Percentiles rank a stretch among this genome's conserved stretches.
Evolutionary conservation across 1,140 invertebrate species (phyloP).

Genomic region (Rhopalosiphum maidis): DNA sequence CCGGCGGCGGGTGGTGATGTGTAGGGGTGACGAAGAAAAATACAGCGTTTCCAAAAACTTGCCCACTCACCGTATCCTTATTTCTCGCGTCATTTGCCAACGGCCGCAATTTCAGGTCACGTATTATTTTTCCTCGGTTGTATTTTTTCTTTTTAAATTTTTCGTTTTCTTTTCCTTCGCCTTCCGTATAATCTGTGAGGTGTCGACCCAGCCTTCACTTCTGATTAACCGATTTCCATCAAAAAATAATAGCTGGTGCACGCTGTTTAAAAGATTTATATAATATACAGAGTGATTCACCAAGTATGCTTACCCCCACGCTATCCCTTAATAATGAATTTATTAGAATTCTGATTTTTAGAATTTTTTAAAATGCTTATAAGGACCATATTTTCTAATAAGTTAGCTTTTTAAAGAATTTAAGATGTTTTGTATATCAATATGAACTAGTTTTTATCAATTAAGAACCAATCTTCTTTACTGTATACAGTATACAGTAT

Average conservation of each 20-base stretch:
- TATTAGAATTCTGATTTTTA: not conserved
- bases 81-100: slow-evolving; percentile 56
- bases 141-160: not conserved
- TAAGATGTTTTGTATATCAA: no score
- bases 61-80: slow-evolving; percentile 54
- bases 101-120: slow-evolving; percentile 52
- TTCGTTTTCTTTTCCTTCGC: not conserved
- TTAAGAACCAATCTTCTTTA: no score
- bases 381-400: no score
- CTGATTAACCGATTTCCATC: slow-evolving; percentile 51
- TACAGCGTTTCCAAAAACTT: slow-evolving; percentile 48
- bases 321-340: not conserved
- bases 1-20: not conserved
- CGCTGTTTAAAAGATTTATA: slow-evolving; percentile 2
- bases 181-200: not conserved
- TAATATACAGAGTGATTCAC: not conserved
- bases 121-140: slow-evolving; percentile 32
- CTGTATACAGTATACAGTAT: no score
- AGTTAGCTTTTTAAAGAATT: no score
- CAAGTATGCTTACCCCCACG: not conserved
- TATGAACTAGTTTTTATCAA: no score
- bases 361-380: no score
- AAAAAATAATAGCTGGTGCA: not conserved
- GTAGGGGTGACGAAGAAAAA: not conserved
- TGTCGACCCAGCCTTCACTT: not conserved